phyloP scores from a whole-genome alignment of 2,797 vertebrate genomes.

The Microhierax caerulescens region DNA sequence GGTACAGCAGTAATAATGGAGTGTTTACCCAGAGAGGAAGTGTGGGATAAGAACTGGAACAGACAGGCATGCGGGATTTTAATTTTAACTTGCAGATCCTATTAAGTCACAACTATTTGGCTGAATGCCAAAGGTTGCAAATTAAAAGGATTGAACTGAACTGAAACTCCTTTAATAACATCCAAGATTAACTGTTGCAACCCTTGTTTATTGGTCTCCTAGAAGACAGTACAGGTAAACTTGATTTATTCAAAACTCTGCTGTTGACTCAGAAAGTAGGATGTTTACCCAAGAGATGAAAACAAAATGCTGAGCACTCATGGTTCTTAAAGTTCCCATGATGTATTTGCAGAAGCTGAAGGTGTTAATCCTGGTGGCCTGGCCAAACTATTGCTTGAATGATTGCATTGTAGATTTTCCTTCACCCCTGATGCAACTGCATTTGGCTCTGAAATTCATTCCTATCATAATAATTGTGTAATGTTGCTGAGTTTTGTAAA shows the following conservation, averaged over 20 bases:
- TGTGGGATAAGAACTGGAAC: neutral
- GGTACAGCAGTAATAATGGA: neutral
- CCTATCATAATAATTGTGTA: neutral
- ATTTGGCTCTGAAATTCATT: neutral
- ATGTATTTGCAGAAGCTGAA: neutral
- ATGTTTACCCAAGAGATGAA: neutral
- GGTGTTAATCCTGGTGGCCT: neutral
- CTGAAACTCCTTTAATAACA: neutral
- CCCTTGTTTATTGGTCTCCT: neutral
- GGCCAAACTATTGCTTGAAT: neutral
- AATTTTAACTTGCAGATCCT: slow-evolving; percentile 37
- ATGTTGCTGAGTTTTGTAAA: neutral
- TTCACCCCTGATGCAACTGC: neutral
- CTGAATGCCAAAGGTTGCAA: neutral
- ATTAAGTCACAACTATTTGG: slow-evolving; percentile 10
- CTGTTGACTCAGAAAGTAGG: neutral
- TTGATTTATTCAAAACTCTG: neutral
- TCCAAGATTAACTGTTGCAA: neutral
- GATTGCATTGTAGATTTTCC: neutral
- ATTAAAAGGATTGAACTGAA: neutral
- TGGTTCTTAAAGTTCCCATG: neutral
- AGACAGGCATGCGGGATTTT: slow-evolving; percentile 1
- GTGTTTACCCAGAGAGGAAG: neutral
- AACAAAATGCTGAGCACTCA: neutral
- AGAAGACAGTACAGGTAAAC: neutral